phyloP scores from a whole-genome alignment of 1,140 invertebrate genomes.

The Gryllus bimaculatus region DNA sequence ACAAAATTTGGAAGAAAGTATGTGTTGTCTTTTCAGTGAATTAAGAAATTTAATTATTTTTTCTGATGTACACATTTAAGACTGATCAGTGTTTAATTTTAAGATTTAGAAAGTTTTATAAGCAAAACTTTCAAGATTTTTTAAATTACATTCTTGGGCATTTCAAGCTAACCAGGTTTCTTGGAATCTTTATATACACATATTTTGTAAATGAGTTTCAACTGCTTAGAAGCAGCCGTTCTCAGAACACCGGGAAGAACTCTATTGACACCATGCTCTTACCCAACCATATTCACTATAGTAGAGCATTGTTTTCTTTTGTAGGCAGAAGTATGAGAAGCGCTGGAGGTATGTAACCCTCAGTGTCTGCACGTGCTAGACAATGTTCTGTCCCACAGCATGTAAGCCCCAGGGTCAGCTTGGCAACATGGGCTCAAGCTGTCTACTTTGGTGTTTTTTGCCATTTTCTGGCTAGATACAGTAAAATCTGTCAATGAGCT shows the following conservation, averaged over 20 bases:
- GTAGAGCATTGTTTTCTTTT: slow-evolving; percentile 32
- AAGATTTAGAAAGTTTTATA: too few species aligned
- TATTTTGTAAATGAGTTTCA: background rate
- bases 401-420: background rate
- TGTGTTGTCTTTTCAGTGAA: too few species aligned
- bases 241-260: background rate
- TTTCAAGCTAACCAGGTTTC: too few species aligned
- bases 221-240: background rate
- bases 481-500: background rate
- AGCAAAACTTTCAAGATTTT: too few species aligned
- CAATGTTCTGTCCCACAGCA: background rate
- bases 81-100: too few species aligned
- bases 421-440: background rate
- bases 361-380: background rate
- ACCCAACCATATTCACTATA: background rate
- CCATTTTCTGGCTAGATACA: background rate
- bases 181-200: too few species aligned
- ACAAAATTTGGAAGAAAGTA: too few species aligned
- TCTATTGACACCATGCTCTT: background rate
- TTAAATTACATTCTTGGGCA: too few species aligned
- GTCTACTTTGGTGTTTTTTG: background rate
- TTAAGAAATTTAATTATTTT: too few species aligned
- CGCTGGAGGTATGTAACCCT: slow-evolving; percentile 54
- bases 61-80: too few species aligned
- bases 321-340: slow-evolving; percentile 61